These are phyloP conservation scores for Anguilla japonica DNA, from an alignment of 2,113 vertebrate species.

Conservation along the genomic window DNA sequence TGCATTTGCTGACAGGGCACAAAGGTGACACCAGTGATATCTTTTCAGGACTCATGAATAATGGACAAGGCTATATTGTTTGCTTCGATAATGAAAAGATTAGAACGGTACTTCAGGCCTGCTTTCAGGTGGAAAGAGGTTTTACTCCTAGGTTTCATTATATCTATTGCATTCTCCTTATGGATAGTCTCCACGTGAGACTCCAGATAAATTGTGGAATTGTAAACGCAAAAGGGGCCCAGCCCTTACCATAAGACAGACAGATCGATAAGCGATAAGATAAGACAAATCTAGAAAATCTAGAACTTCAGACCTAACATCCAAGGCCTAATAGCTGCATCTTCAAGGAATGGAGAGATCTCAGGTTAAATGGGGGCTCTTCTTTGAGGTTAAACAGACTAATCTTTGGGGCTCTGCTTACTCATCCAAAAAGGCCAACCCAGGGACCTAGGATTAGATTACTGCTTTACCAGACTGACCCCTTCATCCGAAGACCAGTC, in stretches of 20 bases:
- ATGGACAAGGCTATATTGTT: constrained; percentile 46
- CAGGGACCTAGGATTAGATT: neutral
- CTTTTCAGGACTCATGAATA: constrained; percentile 46
- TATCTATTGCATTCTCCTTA: neutral
- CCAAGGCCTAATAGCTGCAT: neutral
- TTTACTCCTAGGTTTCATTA: neutral
- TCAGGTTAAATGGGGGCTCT: neutral
- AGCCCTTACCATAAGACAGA: neutral
- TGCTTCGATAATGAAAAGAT: constrained; percentile 46
- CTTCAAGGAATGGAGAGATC: neutral
- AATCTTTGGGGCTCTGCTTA: neutral
- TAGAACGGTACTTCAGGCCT: constrained; percentile 29
- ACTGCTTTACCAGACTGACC: neutral
- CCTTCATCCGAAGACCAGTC: neutral
- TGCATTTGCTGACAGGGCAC: neutral
- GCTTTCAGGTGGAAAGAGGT: constrained; percentile 17
- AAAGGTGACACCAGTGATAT: constrained; percentile 19
- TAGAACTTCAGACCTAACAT: neutral
- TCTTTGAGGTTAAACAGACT: neutral
- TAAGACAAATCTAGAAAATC: neutral
- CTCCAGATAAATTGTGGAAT: neutral
- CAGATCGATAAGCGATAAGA: neutral
- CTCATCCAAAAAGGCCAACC: neutral
- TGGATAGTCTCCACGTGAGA: neutral
- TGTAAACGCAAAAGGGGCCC: neutral